Conservation (phyloP, 1,140 invertebrate species). For the Ptiloglossa arizonensis region DNA sequence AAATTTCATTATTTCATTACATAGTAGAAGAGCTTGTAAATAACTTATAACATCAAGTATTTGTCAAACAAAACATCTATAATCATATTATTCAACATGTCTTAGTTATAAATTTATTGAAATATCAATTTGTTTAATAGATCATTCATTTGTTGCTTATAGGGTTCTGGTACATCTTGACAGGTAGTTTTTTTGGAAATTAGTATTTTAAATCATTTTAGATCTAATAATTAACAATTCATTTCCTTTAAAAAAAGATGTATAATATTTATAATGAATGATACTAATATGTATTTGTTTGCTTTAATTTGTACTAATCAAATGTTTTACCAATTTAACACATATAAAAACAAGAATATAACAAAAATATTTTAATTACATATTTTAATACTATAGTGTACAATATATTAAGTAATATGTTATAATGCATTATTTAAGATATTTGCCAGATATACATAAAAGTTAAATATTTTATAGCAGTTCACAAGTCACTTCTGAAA, state of each 20-base stretch:
- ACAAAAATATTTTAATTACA: conserved; percentile 20
- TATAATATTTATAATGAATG: conserved; percentile 36
- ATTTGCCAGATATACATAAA: neutral
- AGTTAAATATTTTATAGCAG: neutral
- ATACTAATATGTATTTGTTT: conserved; percentile 39
- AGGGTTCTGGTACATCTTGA: conserved; percentile 73
- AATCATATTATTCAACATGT: conserved; percentile 41
- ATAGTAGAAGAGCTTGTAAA: conserved; percentile 25
- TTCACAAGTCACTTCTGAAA: neutral
- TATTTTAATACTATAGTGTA: conserved; percentile 11
- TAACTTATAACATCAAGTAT: neutral
- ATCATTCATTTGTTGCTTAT: conserved; percentile 73
- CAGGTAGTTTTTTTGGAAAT: conserved; percentile 68
- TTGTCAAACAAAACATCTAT: conserved; percentile 39
- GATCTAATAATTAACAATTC: conserved; percentile 41
- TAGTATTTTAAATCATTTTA: conserved; percentile 36
- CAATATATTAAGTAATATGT: no score
- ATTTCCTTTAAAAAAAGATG: conserved; percentile 14
- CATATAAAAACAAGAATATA: conserved; percentile 25
- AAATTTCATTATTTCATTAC: conserved; percentile 6
- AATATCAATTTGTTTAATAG: conserved; percentile 60
- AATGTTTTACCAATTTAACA: conserved; percentile 9
- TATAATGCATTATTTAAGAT: no score
- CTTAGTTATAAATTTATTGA: conserved; percentile 44
- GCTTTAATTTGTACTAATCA: neutral